Evolutionary conservation across 2,888 invertebrate genomes (phyloP).

Genomic region (Tiliacea citrago): DNA sequence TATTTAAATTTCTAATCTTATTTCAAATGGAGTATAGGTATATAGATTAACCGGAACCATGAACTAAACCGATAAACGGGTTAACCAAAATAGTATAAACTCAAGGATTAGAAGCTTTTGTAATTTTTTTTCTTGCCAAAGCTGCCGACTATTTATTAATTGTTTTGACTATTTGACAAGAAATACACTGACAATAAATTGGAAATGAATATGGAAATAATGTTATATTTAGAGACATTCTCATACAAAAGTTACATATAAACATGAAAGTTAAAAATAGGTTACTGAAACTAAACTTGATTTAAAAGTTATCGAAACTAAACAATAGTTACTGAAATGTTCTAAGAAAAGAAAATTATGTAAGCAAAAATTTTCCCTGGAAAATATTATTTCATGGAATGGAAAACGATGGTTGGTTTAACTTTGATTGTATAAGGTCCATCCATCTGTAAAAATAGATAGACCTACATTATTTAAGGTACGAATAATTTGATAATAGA

Average conservation of each 20-base stretch:
- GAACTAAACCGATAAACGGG: neutral
- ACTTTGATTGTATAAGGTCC: conserved; percentile 22
- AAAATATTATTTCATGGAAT: conserved; percentile 14
- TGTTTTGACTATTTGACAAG: neutral
- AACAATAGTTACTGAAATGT: neutral
- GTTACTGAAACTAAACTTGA: too few relatives aligned
- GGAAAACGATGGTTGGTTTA: conserved; percentile 25
- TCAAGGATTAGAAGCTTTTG: neutral
- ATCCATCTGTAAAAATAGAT: neutral
- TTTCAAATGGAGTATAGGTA: too few relatives aligned
- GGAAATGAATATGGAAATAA: neutral
- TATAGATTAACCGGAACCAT: neutral
- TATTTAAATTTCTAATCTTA: too few relatives aligned
- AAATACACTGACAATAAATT: neutral
- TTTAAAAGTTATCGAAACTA: neutral
- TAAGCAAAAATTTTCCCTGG: neutral
- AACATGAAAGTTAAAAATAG: neutral
- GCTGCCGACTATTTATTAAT: neutral
- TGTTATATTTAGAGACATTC: neutral
- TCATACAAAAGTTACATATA: neutral
- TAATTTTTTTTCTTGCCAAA: neutral
- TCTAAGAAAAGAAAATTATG: neutral
- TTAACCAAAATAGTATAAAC: neutral
- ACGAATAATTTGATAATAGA: neutral
- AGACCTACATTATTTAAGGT: neutral